Percentiles rank a stretch among this genome's conserved stretches.
These are phyloP conservation scores for Andrena hattorfiana DNA, from an alignment of 2,888 invertebrate genomes.

Conservation along the genomic window DNA sequence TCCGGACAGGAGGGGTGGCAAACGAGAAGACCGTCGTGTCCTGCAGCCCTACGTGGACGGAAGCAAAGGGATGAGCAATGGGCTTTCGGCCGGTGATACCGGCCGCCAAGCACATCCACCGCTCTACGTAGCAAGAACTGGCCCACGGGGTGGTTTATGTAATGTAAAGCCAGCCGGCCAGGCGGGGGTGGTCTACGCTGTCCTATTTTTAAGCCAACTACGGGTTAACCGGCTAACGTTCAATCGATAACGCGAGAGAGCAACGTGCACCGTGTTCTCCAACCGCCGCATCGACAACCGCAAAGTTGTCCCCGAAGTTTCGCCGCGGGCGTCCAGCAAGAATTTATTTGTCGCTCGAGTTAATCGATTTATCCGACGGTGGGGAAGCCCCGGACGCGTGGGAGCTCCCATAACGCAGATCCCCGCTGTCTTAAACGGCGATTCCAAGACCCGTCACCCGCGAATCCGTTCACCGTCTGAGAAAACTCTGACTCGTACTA, in stretches of 20 bases:
- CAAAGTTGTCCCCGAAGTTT: constrained; percentile 31
- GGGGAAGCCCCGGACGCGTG: neutral
- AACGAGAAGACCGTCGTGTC: neutral
- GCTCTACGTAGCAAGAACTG: constrained; percentile 16
- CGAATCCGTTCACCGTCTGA: constrained; percentile 10
- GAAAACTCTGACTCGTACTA: constrained; percentile 18
- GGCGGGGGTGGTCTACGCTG: constrained; percentile 57
- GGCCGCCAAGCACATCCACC: constrained; percentile 12
- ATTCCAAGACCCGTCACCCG: neutral
- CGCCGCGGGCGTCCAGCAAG: neutral
- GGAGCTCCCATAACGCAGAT: neutral
- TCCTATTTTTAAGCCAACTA: constrained; percentile 81
- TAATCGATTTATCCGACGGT: constrained; percentile 7
- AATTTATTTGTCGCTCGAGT: neutral
- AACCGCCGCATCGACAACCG: constrained; percentile 60
- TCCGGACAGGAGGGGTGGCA: constrained; percentile 10
- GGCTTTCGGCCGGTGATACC: constrained; percentile 10
- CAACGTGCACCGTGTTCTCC: constrained; percentile 73
- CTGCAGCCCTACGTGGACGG: constrained; percentile 1
- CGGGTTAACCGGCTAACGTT: constrained; percentile 79
- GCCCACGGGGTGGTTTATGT: constrained; percentile 38
- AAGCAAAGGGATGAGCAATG: constrained; percentile 28
- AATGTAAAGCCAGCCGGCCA: constrained; percentile 39
- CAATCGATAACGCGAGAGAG: constrained; percentile 79
- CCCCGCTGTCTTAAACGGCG: neutral